phyloP scores from a whole-genome alignment of 64 coral and sea anemone genomes.

The Pachyseris speciosa region DNA sequence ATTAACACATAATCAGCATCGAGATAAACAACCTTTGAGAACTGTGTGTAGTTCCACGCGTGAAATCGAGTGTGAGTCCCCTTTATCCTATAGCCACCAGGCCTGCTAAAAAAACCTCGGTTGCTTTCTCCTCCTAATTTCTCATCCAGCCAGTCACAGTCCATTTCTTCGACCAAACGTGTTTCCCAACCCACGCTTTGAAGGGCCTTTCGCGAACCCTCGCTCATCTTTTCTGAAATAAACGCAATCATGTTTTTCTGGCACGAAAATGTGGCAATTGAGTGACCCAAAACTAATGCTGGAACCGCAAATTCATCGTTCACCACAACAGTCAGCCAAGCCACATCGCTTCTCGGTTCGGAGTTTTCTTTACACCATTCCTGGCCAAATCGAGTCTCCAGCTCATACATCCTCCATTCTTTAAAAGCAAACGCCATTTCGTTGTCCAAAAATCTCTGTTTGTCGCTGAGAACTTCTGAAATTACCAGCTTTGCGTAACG shows the following conservation, averaged over 20 bases:
- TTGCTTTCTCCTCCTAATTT: slow-evolving; percentile 16
- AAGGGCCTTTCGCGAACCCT: slow-evolving; percentile 48
- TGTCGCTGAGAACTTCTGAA: slow-evolving; percentile 36
- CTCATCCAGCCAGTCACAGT: slow-evolving; percentile 85
- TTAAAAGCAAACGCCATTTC: slow-evolving; percentile 68
- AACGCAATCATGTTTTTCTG: slow-evolving; percentile 87
- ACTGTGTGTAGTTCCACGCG: slow-evolving; percentile 82
- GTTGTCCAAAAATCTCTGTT: slow-evolving; percentile 55
- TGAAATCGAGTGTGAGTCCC: slow-evolving; percentile 91
- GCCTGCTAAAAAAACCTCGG: not conserved
- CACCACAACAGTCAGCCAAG: slow-evolving; percentile 83
- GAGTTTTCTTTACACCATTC: slow-evolving; percentile 76
- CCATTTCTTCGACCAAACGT: slow-evolving; percentile 63
- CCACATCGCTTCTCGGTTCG: slow-evolving; percentile 29
- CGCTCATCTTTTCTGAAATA: slow-evolving; percentile 61
- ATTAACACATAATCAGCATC: slow-evolving; percentile 87
- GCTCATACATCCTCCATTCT: slow-evolving; percentile 77
- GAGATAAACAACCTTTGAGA: slow-evolving; percentile 84
- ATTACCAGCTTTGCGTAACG: slow-evolving; percentile 46
- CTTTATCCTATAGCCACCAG: slow-evolving; percentile 30
- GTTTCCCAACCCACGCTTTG: slow-evolving; percentile 65
- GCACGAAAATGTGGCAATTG: slow-evolving; percentile 79
- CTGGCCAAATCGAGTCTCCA: slow-evolving; percentile 74
- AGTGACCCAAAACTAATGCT: slow-evolving; percentile 75
- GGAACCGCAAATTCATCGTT: slow-evolving; percentile 87